These are phyloP conservation scores for Sarcophaga rosellei DNA, from an alignment of 2,888 invertebrate genomes.

Conservation along the genomic window DNA sequence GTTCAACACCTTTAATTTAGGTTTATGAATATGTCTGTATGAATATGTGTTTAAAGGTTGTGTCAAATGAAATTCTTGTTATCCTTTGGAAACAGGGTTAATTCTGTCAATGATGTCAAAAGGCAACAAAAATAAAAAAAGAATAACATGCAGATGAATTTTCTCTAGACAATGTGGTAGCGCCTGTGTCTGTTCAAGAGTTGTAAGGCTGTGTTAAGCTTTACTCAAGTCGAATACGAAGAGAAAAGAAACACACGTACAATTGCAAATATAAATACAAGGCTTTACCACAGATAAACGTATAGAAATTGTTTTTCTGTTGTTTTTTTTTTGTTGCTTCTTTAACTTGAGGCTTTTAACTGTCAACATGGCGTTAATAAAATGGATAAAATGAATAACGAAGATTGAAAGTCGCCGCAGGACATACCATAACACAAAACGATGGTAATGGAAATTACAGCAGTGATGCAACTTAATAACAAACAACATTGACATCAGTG, in stretches of 20 bases:
- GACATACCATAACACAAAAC: conserved; percentile 8
- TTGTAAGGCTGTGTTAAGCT: too few species aligned
- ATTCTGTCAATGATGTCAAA: conserved; percentile 6
- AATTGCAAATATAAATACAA: not conserved
- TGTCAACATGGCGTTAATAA: conserved; percentile 49
- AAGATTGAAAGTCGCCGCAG: conserved; percentile 51
- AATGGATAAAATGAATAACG: conserved; percentile 38
- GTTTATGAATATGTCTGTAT: too few species aligned
- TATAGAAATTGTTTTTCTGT: not conserved
- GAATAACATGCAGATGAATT: not conserved
- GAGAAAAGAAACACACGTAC: not conserved
- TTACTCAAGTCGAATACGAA: too few species aligned
- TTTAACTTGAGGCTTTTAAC: conserved; percentile 38
- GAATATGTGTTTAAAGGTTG: not conserved
- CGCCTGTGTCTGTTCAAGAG: too few species aligned
- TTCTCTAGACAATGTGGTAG: too few species aligned
- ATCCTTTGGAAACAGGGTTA: conserved; percentile 11
- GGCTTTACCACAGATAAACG: not conserved
- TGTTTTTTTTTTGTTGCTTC: too few species aligned
- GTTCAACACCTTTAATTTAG: not conserved
- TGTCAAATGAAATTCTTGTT: conserved; percentile 15
- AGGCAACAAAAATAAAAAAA: not conserved
- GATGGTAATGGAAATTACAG: not conserved
- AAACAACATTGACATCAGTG: not conserved
- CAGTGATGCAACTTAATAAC: too few species aligned